A percentile compares a stretch with the other conserved stretches of the same genome.
phyloP scores from a whole-genome alignment of 2,888 invertebrate genomes.

The Acronicta alni region DNA sequence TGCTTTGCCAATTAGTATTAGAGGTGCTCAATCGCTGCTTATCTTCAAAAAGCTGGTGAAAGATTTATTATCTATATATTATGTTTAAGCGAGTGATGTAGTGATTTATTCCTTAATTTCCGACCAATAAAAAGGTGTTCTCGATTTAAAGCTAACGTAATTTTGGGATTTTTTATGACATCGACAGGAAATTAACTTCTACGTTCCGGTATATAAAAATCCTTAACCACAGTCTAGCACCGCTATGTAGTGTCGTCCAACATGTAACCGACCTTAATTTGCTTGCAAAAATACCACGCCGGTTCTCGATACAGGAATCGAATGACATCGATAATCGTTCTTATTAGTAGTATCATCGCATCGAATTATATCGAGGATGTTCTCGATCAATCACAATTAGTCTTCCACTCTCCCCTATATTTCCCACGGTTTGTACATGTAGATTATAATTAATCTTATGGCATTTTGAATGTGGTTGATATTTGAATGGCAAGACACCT shows the following conservation, averaged over 20 bases:
- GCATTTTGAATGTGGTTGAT: not conserved
- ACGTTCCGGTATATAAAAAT: no score
- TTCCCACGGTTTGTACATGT: constrained; percentile 56
- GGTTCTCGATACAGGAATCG: constrained; percentile 42
- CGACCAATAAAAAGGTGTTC: no score
- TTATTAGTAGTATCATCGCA: constrained; percentile 46
- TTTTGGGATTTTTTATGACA: no score
- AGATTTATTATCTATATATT: no score
- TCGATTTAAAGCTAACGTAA: no score
- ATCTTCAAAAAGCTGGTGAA: no score
- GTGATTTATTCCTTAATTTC: no score
- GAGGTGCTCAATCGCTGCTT: no score
- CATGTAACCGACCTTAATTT: constrained; percentile 26
- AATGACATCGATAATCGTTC: constrained; percentile 49
- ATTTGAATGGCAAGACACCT: constrained; percentile 18
- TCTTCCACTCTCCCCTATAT: constrained; percentile 37
- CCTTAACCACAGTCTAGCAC: not conserved
- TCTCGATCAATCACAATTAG: constrained; percentile 72
- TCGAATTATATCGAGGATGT: constrained; percentile 66
- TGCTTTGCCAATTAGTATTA: no score
- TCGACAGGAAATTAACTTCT: no score
- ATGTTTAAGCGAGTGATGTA: no score
- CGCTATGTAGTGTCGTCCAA: constrained; percentile 3
- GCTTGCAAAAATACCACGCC: constrained; percentile 40
- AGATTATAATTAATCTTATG: constrained; percentile 22